Evolutionary conservation across 2,797 vertebrate species (phyloP).

Genomic region (Oryzias sinensis): DNA sequence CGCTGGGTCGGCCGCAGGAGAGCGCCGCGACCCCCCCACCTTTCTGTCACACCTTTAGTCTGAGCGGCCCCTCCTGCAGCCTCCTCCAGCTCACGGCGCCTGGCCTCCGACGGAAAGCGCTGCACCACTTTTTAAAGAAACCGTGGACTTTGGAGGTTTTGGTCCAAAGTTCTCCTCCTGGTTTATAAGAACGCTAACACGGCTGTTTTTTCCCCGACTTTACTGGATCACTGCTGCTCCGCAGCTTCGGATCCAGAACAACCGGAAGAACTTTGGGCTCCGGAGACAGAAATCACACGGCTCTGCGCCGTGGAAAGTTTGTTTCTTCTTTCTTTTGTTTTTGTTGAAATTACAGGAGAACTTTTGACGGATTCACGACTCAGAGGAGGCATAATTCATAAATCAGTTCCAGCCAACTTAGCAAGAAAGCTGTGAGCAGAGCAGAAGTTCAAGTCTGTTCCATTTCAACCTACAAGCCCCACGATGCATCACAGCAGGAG

Average conservation of each 20-base stretch:
- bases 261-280: constrained; percentile 1
- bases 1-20: constrained; percentile 30
- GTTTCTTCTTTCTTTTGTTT: background rate
- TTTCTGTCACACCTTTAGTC: constrained; percentile 20
- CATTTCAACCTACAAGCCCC: constrained; percentile 3
- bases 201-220: constrained; percentile 6
- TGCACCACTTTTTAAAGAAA: background rate
- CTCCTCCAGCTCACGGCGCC: background rate
- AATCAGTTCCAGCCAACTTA: too few species aligned
- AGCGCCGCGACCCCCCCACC: constrained; percentile 30
- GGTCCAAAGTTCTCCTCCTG: background rate
- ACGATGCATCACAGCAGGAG: constrained; percentile 3
- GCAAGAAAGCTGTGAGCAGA: too few species aligned
- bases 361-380: too few species aligned
- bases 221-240: constrained; percentile 4
- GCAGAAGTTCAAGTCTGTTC: too few species aligned
- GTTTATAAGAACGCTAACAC: constrained; percentile 4
- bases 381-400: too few species aligned
- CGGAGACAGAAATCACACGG: background rate
- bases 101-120: too few species aligned
- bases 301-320: background rate
- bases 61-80: constrained; percentile 22
- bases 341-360: background rate
- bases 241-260: constrained; percentile 1
- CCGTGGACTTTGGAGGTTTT: background rate